Evolutionary conservation across 53 echinoderm and acorn worm genomes (phyloP), one percentile per base, ranked within the genome.

Genomic region (Hippasteria phrygiana): DNA sequence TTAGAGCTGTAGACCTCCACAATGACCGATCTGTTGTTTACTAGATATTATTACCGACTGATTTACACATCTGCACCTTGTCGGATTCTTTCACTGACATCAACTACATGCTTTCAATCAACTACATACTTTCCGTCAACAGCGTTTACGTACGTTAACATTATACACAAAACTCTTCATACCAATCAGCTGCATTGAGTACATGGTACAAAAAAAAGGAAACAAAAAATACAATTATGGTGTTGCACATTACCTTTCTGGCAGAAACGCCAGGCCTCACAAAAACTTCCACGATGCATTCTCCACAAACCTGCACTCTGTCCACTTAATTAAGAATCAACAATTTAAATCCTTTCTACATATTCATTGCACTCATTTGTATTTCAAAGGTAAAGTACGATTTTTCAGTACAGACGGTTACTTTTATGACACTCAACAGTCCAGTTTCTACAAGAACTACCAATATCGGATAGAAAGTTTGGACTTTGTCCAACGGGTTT

Each of bases 351-450:
- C 38, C 22, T 85, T 71, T 85, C 69, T 85, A 85, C 85, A 85
- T 34, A 45, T 67, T 66, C 83, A 85, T 85, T 85, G 85, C 85
- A 85, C 85, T 69, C 64, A 51, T 70, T 66, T 64, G 24, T 85
- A 85, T 71, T 85, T 85, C 38, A 85, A 50, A 50, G 85, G 11
- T 36, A 67, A 17, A 26, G 36, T 67, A 67, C 33, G 13, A 35
- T 36, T 35, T 5, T 12, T 35, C 37, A 35, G 1, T 35, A 36
- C 36, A 11, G 13, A 33, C 22, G 27, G n/a, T n/a, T n/a, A n/a
- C n/a, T n/a, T n/a, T n/a, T n/a, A n/a, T n/a, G n/a, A n/a, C n/a
- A n/a, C n/a, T n/a, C n/a, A n/a, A n/a, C n/a, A n/a, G n/a, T n/a
- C n/a, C n/a, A n/a, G n/a, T n/a, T n/a, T n/a, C n/a, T n/a, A n/a